Percentiles rank a stretch among this genome's conserved stretches.
Conservation (phyloP, 2,113 vertebrate species). For the Phoenicopterus ruber region DNA sequence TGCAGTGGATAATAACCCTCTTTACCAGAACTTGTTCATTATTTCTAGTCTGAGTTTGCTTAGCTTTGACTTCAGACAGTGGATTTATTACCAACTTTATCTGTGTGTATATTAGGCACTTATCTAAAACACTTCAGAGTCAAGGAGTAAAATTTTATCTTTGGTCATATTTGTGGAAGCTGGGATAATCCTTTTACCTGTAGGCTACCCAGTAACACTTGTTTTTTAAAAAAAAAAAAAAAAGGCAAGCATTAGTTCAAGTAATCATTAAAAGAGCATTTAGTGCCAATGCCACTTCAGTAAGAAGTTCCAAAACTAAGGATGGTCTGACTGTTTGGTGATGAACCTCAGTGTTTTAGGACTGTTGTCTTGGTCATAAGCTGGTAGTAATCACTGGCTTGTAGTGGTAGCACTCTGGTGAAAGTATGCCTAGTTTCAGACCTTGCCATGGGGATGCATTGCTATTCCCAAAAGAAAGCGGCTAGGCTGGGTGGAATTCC, state of each 20-base stretch:
- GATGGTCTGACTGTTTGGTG: neutral
- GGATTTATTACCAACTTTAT: neutral
- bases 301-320: neutral
- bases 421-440: neutral
- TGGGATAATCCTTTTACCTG: neutral
- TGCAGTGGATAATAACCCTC: neutral
- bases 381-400: neutral
- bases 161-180: neutral
- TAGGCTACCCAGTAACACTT: neutral
- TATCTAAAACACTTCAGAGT: neutral
- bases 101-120: neutral
- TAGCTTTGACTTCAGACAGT: neutral
- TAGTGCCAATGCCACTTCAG: neutral
- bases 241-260: neutral
- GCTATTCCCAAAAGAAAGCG: neutral
- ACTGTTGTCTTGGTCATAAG: neutral
- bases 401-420: neutral
- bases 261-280: neutral
- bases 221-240: neutral
- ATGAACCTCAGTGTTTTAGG: neutral
- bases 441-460: neutral
- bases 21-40: neutral
- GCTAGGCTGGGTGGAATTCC: neutral
- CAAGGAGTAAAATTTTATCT: neutral
- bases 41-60: neutral